A percentile compares a stretch with the other conserved stretches of the same genome.
Evolutionary conservation across 2,113 vertebrate genomes (phyloP).

Genomic region (Puma concolor): DNA sequence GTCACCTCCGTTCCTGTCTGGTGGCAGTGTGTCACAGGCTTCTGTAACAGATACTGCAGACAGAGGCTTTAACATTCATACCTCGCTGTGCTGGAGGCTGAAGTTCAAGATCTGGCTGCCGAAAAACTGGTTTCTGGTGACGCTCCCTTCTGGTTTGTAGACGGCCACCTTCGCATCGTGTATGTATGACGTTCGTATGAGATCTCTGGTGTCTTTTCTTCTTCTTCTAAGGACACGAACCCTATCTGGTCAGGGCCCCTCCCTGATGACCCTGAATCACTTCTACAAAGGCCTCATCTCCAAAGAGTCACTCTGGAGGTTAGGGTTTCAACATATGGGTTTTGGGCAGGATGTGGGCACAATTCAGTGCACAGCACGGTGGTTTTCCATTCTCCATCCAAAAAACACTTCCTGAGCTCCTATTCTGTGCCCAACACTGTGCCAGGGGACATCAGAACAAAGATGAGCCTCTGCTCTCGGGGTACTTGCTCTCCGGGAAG

Average conservation of each 20-base stretch:
- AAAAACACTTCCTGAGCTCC: background rate
- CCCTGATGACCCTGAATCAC: background rate
- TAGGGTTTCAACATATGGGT: background rate
- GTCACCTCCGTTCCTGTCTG: rapidly evolving
- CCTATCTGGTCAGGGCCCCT: background rate
- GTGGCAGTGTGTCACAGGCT: background rate
- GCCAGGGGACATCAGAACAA: background rate
- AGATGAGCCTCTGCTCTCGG: too few relatives aligned
- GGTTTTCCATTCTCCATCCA: background rate
- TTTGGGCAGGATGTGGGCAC: too few relatives aligned
- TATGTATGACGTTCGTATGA: background rate
- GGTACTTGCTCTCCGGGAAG: background rate
- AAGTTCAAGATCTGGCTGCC: background rate
- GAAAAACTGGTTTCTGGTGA: background rate
- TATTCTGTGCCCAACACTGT: background rate
- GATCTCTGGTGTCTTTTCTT: background rate
- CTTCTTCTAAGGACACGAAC: background rate
- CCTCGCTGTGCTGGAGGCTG: background rate
- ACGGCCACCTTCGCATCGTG: background rate
- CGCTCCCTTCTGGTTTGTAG: background rate
- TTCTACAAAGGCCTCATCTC: background rate
- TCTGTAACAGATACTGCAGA: background rate
- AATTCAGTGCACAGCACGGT: background rate
- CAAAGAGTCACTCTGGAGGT: background rate
- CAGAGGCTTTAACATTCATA: background rate